Evolutionary conservation across 2,797 vertebrate genomes (phyloP).

Genomic region (Knipowitschia caucasica): DNA sequence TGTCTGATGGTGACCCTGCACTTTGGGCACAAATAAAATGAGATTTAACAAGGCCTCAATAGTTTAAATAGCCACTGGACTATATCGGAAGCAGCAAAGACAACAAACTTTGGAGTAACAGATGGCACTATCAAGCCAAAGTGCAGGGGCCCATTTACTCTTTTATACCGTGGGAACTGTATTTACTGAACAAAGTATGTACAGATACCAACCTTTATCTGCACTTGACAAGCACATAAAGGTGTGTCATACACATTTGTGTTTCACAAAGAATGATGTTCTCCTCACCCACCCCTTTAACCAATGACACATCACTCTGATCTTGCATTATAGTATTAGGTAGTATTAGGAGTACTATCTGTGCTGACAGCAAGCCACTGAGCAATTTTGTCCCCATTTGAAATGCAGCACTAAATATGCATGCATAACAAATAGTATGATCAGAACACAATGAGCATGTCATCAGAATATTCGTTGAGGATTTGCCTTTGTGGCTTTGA

Average conservation of each 20-base stretch:
- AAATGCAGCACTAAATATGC: constrained; percentile 58
- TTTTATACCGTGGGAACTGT: constrained; percentile 38
- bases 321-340: constrained; percentile 60
- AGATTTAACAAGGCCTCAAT: constrained; percentile 69
- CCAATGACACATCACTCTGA: constrained; percentile 48
- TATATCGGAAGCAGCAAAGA: constrained; percentile 39
- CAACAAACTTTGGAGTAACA: background rate
- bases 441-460: constrained; percentile 50
- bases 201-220: constrained; percentile 62
- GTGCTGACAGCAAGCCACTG: constrained; percentile 39
- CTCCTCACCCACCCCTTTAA: too few species aligned
- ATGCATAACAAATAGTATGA: constrained; percentile 47
- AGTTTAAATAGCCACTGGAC: constrained; percentile 59
- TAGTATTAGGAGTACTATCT: constrained; percentile 34
- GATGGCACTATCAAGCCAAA: background rate
- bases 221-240: constrained; percentile 45
- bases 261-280: too few species aligned
- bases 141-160: constrained; percentile 32
- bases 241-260: constrained; percentile 30
- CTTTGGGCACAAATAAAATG: constrained; percentile 59
- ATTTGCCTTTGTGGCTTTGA: constrained; percentile 53
- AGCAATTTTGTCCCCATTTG: constrained; percentile 37
- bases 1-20: constrained; percentile 69
- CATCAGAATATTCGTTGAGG: constrained; percentile 45
- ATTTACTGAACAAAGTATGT: constrained; percentile 53